phyloP scores from a whole-genome alignment of 1,140 invertebrate species.

The Drosophila leontia region DNA sequence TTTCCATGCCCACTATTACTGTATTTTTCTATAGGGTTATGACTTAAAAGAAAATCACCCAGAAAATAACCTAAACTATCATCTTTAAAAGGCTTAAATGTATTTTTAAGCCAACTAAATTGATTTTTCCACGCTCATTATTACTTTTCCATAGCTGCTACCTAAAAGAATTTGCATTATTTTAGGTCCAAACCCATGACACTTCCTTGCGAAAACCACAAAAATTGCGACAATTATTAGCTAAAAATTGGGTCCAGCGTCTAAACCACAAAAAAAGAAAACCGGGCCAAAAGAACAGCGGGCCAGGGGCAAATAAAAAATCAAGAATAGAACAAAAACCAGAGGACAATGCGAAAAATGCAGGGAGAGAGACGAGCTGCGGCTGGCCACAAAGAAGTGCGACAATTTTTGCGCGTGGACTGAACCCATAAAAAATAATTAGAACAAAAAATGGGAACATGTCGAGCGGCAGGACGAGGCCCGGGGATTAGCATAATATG shows the following conservation, averaged over 20 bases:
- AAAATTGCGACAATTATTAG: constrained; percentile 76
- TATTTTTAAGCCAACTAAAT: neutral
- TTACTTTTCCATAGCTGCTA: neutral
- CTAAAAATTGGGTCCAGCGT: constrained; percentile 62
- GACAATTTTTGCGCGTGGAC: constrained; percentile 78
- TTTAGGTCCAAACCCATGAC: neutral
- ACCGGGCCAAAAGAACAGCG: constrained; percentile 63
- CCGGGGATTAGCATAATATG: constrained; percentile 19
- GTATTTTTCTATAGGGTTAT: neutral
- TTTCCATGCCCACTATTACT: no score
- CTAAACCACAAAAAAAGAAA: constrained; percentile 46
- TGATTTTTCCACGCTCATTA: neutral
- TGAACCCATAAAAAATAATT: constrained; percentile 83
- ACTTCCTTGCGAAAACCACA: constrained; percentile 58
- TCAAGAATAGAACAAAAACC: constrained; percentile 42
- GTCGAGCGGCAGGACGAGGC: constrained; percentile 19
- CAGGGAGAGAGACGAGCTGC: constrained; percentile 22
- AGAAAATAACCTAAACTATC: no score
- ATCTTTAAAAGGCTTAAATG: neutral
- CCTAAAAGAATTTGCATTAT: neutral
- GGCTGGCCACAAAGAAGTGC: constrained; percentile 73
- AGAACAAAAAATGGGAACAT: constrained; percentile 75
- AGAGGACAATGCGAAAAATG: constrained; percentile 12
- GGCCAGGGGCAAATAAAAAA: constrained; percentile 63
- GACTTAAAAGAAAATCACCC: no score